These are phyloP conservation scores for Emys orbicularis DNA, from an alignment of 2,797 vertebrate genomes.

Conservation along the genomic window DNA sequence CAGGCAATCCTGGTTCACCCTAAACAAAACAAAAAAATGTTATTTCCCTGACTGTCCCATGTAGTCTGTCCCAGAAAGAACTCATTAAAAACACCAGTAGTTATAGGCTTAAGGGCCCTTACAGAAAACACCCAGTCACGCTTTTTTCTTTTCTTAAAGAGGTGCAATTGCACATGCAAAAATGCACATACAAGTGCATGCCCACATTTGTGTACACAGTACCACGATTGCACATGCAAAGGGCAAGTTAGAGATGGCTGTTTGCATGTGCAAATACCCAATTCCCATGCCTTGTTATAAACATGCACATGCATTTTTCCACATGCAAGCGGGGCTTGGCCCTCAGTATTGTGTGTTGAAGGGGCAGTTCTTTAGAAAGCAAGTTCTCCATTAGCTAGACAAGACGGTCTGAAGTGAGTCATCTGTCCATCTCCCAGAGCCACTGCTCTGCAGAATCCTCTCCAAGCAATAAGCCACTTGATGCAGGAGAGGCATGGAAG, in stretches of 20 bases:
- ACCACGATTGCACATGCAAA: background rate
- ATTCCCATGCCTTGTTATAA: background rate
- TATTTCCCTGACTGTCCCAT: background rate
- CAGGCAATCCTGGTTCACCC: constrained; percentile 83
- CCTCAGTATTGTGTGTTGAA: background rate
- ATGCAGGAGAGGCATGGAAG: background rate
- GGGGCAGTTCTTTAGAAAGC: background rate
- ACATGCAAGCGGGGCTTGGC: background rate
- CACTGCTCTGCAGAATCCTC: background rate
- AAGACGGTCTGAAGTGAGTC: rapidly evolving
- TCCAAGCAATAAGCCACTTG: background rate
- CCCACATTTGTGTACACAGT: background rate
- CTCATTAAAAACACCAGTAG: rapidly evolving
- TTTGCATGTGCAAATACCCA: background rate
- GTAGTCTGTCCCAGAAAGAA: background rate
- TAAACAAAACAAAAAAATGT: constrained; percentile 38
- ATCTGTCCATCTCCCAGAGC: background rate
- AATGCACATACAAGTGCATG: background rate
- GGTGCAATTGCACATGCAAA: background rate
- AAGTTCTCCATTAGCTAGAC: background rate
- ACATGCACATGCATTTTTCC: background rate
- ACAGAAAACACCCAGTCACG: background rate
- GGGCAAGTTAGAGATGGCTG: background rate
- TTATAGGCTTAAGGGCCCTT: background rate
- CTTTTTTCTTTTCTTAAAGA: background rate